Evolutionary conservation across 2,888 invertebrate species (phyloP).

Genomic region (Caenorhabditis zanzibari): DNA sequence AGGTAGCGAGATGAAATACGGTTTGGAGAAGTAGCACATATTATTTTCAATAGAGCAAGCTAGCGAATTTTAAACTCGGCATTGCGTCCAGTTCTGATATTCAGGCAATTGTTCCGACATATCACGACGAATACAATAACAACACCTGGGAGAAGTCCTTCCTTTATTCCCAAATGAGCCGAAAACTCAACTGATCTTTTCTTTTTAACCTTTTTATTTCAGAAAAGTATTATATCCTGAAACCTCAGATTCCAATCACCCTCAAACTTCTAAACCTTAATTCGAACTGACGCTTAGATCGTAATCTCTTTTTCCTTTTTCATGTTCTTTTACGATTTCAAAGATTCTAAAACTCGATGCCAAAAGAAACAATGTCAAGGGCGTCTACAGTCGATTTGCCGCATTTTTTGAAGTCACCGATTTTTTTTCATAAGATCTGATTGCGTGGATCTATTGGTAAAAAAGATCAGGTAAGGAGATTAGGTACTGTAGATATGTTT

Average conservation of each 20-base stretch:
- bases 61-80: too few relatives aligned
- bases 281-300: slow-evolving; percentile 47
- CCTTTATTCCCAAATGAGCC: too few relatives aligned
- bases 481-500: slow-evolving; percentile 17
- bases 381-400: slow-evolving; percentile 50
- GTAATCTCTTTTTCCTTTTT: slow-evolving; percentile 33
- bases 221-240: too few relatives aligned
- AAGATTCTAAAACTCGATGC: slow-evolving; percentile 37
- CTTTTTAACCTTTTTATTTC: not conserved
- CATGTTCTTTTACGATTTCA: slow-evolving; percentile 15
- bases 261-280: slow-evolving; percentile 18
- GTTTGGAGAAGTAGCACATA: too few relatives aligned
- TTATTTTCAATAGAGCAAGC: too few relatives aligned
- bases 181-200: too few relatives aligned
- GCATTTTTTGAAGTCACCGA: slow-evolving; percentile 63
- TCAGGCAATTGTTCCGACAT: too few relatives aligned
- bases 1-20: too few relatives aligned
- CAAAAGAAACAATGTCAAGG: slow-evolving; percentile 62
- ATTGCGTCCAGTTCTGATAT: too few relatives aligned
- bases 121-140: too few relatives aligned
- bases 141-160: too few relatives aligned
- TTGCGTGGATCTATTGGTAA: slow-evolving; percentile 28
- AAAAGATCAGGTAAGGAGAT: slow-evolving; percentile 7
- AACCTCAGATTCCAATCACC: not conserved
- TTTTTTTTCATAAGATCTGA: slow-evolving; percentile 45